Conservation (phyloP, 2,888 invertebrate species). For the Hetaerina titia region DNA sequence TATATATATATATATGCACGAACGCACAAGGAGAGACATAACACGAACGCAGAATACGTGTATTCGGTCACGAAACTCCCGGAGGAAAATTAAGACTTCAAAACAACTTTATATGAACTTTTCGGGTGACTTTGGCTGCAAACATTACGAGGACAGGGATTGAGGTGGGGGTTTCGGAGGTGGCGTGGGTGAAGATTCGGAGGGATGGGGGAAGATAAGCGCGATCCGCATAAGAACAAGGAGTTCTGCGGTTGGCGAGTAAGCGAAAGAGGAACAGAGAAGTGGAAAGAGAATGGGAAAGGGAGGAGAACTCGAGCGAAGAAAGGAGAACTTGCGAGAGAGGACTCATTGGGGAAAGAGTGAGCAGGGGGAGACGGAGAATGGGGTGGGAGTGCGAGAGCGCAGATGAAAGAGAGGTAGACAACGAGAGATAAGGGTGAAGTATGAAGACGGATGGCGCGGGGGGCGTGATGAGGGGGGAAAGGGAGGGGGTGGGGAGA, state of each 20-base stretch:
- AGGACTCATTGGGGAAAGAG: not conserved
- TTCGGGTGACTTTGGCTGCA: not conserved
- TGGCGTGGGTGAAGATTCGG: not conserved
- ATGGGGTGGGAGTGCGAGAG: not conserved
- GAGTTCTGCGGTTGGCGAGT: not conserved
- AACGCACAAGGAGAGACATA: not conserved
- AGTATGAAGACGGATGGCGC: conserved; percentile 27
- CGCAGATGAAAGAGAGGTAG: conserved; percentile 16
- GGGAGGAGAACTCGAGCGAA: not conserved
- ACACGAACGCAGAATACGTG: not conserved
- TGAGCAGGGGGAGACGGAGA: not conserved
- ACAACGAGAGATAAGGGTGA: conserved; percentile 27
- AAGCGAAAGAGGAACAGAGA: not conserved
- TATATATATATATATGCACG: not conserved
- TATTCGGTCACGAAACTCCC: not conserved
- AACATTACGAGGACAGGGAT: conserved; percentile 23
- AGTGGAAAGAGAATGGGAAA: not conserved
- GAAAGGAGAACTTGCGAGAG: not conserved
- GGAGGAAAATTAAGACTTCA: not conserved
- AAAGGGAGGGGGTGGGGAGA: not conserved
- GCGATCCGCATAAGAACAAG: not conserved
- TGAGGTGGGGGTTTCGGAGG: not conserved
- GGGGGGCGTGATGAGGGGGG: not conserved
- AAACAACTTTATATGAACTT: not conserved
- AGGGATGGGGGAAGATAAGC: conserved; percentile 17